Conservation (phyloP, 2,113 vertebrate genomes). For the Ceyx margarethae region DNA sequence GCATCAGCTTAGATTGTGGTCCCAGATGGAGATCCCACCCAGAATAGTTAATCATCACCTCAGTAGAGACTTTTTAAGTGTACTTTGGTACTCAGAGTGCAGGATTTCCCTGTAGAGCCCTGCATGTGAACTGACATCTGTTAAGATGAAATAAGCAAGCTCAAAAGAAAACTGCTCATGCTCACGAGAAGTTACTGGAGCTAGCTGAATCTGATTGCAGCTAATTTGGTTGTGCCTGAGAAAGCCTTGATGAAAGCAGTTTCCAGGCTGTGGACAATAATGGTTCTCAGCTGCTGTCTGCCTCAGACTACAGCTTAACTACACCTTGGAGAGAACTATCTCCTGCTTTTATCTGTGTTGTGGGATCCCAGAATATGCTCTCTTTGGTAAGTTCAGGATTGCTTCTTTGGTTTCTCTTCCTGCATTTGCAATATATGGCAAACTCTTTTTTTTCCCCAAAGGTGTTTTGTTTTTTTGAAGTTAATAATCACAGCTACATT, state of each 20-base stretch:
- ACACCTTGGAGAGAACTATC: neutral
- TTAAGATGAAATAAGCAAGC: neutral
- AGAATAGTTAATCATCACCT: neutral
- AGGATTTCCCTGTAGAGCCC: neutral
- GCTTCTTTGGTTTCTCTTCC: neutral
- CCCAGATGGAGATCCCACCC: neutral
- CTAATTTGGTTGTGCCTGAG: neutral
- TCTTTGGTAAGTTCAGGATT: neutral
- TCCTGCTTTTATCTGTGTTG: neutral
- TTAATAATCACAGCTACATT: neutral
- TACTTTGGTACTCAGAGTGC: neutral
- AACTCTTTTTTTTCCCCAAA: neutral
- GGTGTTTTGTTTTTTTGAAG: neutral
- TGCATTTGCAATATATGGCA: neutral
- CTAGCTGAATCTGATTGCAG: neutral
- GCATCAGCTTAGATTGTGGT: neutral
- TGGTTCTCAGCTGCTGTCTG: slow-evolving; percentile 1
- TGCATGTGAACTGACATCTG: neutral
- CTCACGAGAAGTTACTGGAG: neutral
- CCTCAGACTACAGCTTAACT: neutral
- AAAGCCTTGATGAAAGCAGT: neutral
- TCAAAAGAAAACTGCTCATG: neutral
- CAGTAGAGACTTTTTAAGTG: neutral
- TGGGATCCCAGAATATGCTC: fast-evolving
- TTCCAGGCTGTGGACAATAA: neutral